Conservation (phyloP, 2,888 invertebrate genomes). For the Petrolisthes cinctipes region DNA sequence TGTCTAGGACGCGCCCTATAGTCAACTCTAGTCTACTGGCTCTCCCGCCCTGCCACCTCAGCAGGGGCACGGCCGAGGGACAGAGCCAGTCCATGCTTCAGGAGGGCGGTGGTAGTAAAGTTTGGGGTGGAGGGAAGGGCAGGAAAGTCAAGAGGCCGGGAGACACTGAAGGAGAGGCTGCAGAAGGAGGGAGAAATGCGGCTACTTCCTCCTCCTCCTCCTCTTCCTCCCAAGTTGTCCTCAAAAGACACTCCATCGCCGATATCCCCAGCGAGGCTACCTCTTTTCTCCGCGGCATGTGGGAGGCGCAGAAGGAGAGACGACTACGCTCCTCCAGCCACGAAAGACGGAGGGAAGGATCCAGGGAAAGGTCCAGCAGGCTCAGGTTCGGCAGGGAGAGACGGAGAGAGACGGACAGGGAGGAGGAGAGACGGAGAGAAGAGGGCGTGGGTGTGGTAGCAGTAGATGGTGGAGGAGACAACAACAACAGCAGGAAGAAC, state of each 20-base stretch:
- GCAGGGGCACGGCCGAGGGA: conserved; percentile 33
- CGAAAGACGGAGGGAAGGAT: conserved; percentile 29
- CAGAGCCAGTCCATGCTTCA: conserved; percentile 40
- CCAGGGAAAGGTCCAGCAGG: neutral
- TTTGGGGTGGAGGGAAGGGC: neutral
- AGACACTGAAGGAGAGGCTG: neutral
- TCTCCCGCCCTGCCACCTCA: neutral
- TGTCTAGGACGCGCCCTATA: conserved; percentile 23
- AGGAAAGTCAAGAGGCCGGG: neutral
- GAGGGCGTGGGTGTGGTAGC: neutral
- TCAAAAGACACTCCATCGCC: conserved; percentile 62
- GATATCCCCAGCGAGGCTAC: conserved; percentile 49
- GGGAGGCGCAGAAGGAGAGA: conserved; percentile 50
- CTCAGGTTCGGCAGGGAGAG: neutral
- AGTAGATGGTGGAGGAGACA: neutral
- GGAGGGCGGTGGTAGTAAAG: neutral
- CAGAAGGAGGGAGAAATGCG: no score
- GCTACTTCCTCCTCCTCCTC: neutral
- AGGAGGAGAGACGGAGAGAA: conserved; percentile 10
- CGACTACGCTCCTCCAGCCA: conserved; percentile 41
- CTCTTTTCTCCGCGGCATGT: conserved; percentile 37
- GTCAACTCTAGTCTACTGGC: conserved; percentile 28
- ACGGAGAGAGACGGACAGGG: neutral
- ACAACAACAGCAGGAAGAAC: neutral
- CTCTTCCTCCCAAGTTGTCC: neutral